Evolutionary conservation across 2,797 vertebrate species (phyloP), one percentile per base, ranked within the genome.

Genomic region (Lophotriccus pileatus): DNA sequence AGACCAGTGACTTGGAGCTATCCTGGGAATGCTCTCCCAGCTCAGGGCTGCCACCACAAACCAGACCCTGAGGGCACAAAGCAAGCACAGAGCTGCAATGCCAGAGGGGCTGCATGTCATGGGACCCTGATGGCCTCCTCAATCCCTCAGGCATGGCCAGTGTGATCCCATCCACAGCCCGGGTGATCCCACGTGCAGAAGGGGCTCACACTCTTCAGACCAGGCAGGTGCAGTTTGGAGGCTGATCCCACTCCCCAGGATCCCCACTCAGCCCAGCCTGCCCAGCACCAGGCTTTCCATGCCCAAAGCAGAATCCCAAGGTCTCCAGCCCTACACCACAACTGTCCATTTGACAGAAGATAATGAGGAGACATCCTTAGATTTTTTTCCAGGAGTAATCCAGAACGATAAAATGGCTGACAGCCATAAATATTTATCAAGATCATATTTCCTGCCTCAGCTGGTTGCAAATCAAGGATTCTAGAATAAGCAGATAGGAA

Each of bases 391-490:
- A 84, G 70, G 59, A 50, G 36, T 44, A 93, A 79, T 20, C 47
- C n/a, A 8, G 3, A 74, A 60, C 30, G 13, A 49, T 70, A 91
- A 95, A 89, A 96, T 89, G 94, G 94, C 93, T 92, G 92, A 74
- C 81, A 56, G 81, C 50, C 68, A 95, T 82, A 74, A 95, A 95
- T 87, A 95, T 89, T 93, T 89, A 90, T 79, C 68, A 60, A 80
- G 68, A 90, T 74, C 62, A 2, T 58, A 68, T 78, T 91, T 94
- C 81, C 69, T 87, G 75, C 84, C 58, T 70, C 8, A 0, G 81
- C 60, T 89, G 44, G 24, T n/a, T 43, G 49, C 41, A 94, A 84
- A 80, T 70, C 44, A 60, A 84, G 73, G 77, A 36, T 60, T 20
- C 46, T 9, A 39, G 17, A 53, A 79, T n/a, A 84, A 49, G 19